Evolutionary conservation across 1,140 invertebrate genomes (phyloP).

Genomic region (Antheraea pernyi): DNA sequence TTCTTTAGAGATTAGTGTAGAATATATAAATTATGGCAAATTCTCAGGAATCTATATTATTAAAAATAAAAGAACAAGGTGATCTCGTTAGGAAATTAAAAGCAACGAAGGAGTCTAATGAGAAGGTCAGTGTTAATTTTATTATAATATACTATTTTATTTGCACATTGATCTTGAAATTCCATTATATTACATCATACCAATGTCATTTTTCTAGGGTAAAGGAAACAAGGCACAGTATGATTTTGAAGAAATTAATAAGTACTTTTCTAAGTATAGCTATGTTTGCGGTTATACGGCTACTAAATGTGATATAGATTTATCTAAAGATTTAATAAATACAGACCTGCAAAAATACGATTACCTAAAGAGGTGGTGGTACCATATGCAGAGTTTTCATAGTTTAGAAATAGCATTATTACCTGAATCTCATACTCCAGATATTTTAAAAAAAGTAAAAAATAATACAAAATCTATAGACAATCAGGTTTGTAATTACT

Average conservation of each 20-base stretch:
- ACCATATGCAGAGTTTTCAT: constrained; percentile 81
- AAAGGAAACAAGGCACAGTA: constrained; percentile 33
- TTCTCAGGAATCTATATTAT: constrained; percentile 77
- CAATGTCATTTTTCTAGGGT: constrained; percentile 50
- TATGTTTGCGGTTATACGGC: constrained; percentile 80
- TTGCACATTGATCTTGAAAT: neutral
- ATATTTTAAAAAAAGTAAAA: constrained; percentile 39
- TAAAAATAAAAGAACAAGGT: constrained; percentile 89
- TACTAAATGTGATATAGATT: constrained; percentile 73
- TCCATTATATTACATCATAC: neutral
- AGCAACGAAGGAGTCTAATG: constrained; percentile 86
- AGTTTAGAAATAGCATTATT: constrained; percentile 72
- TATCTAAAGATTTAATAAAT: constrained; percentile 66
- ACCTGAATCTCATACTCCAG: constrained; percentile 42
- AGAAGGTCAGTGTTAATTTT: constrained; percentile 80
- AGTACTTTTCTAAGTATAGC: constrained; percentile 76
- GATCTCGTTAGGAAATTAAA: constrained; percentile 91
- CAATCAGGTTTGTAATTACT: constrained; percentile 62
- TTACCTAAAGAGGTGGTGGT: constrained; percentile 81
- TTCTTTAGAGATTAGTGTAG: constrained; percentile 13
- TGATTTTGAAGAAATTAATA: constrained; percentile 56
- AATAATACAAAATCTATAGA: constrained; percentile 44
- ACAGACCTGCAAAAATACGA: constrained; percentile 63
- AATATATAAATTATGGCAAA: constrained; percentile 54
- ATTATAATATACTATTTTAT: constrained; percentile 7